Conservation (phyloP, 2,113 vertebrate species). For the Pteropus alecto region DNA sequence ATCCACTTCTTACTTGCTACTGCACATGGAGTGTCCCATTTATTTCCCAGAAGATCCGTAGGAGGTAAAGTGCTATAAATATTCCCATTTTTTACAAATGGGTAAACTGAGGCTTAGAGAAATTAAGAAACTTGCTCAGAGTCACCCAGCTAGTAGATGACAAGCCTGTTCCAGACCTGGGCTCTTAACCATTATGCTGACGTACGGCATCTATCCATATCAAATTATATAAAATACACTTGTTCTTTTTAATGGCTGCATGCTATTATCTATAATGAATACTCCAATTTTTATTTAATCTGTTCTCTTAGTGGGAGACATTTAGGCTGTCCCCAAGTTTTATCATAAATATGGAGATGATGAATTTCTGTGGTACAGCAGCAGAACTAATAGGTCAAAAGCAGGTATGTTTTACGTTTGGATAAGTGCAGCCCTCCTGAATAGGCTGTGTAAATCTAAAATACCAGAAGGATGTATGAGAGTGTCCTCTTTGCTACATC, state of each 20-base stretch:
- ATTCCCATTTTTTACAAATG: background rate
- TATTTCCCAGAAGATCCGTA: background rate
- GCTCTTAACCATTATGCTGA: background rate
- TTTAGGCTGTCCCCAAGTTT: background rate
- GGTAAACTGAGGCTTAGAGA: background rate
- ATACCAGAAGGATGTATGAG: background rate
- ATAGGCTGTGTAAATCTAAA: background rate
- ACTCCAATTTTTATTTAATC: background rate
- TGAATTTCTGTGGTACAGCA: background rate
- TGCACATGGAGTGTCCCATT: background rate
- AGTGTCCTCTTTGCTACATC: background rate
- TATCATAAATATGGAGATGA: background rate
- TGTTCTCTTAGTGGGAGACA: background rate
- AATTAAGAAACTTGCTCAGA: background rate
- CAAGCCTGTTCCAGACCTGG: background rate
- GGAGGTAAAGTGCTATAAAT: background rate
- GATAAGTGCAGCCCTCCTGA: background rate
- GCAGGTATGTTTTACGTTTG: background rate
- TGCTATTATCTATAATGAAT: background rate
- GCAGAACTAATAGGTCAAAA: background rate
- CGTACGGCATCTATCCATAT: background rate
- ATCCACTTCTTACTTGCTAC: background rate
- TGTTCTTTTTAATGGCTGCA: background rate
- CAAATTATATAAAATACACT: background rate
- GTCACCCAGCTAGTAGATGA: background rate